These are phyloP conservation scores for Trachymyrmex cornetzi DNA, from an alignment of 1,140 invertebrate genomes.

Conservation along the genomic window DNA sequence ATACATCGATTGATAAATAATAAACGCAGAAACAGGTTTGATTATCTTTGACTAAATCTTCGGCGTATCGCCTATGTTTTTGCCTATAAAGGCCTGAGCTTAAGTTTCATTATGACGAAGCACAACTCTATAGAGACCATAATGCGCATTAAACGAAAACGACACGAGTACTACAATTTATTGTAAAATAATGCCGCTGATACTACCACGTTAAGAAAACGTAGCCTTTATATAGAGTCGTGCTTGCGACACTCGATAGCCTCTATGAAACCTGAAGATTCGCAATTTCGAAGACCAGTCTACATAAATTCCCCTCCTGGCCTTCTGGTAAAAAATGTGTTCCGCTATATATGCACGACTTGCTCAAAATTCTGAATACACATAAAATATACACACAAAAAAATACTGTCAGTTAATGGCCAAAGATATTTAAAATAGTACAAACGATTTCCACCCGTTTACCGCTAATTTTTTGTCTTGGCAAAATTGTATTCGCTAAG, in stretches of 20 bases:
- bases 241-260: constrained; percentile 74
- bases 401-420: constrained; percentile 42
- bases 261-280: constrained; percentile 70
- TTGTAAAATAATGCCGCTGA: constrained; percentile 23
- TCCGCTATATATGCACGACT: neutral
- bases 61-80: constrained; percentile 54
- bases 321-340: neutral
- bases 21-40: constrained; percentile 64
- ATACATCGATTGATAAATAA: constrained; percentile 40
- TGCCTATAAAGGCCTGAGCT: constrained; percentile 67
- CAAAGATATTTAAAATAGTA: constrained; percentile 20
- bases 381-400: neutral
- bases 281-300: constrained; percentile 64
- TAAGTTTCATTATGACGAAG: constrained; percentile 68
- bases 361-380: neutral
- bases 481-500: neutral
- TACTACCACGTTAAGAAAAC: constrained; percentile 12
- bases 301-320: constrained; percentile 2
- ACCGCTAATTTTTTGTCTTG: constrained; percentile 11
- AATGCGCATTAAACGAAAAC: neutral
- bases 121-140: constrained; percentile 61
- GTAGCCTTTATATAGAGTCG: constrained; percentile 41
- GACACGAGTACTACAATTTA: constrained; percentile 37
- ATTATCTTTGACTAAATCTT: constrained; percentile 77
- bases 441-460: neutral